A percentile compares a stretch with the other conserved stretches of the same genome.
These are phyloP conservation scores for Acanthurus leucopareius DNA, from an alignment of 2,797 vertebrate genomes.

Conservation along the genomic window DNA sequence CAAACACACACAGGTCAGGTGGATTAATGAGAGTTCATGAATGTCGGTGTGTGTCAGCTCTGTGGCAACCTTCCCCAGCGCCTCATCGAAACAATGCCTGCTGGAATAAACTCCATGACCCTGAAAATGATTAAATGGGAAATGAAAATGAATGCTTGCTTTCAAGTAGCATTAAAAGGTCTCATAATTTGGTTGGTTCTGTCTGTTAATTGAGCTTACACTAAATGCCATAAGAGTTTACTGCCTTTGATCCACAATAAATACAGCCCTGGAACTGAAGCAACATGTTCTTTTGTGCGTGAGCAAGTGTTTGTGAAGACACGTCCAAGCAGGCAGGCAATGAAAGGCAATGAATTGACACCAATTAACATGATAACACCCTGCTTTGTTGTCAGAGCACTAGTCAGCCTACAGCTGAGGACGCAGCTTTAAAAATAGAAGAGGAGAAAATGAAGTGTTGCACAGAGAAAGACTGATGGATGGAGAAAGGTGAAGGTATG, in stretches of 20 bases:
- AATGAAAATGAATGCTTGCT: constrained; percentile 26
- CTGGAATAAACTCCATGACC: constrained; percentile 25
- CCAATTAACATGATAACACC: constrained; percentile 48
- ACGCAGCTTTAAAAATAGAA: constrained; percentile 35
- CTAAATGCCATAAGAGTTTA: background rate
- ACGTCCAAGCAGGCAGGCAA: background rate
- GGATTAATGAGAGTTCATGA: constrained; percentile 9
- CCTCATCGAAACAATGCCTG: background rate
- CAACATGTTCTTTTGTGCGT: background rate
- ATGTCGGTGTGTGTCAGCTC: constrained; percentile 1
- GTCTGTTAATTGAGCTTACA: background rate
- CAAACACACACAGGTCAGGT: constrained; percentile 1
- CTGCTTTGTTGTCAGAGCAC: constrained; percentile 25
- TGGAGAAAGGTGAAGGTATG: constrained; percentile 23
- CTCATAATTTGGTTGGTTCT: constrained; percentile 6
- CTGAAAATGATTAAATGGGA: constrained; percentile 14
- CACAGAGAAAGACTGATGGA: constrained; percentile 37
- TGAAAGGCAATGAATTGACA: constrained; percentile 28
- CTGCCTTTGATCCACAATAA: background rate
- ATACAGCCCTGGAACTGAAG: constrained; percentile 1
- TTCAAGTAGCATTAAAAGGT: constrained; percentile 14
- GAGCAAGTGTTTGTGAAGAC: constrained; percentile 10
- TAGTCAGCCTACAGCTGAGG: constrained; percentile 35
- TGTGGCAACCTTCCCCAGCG: background rate
- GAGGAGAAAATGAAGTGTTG: constrained; percentile 35